Base-by-base conservation (phyloP, 1,140 invertebrate species). In the Rhopalosiphum padi region DNA sequence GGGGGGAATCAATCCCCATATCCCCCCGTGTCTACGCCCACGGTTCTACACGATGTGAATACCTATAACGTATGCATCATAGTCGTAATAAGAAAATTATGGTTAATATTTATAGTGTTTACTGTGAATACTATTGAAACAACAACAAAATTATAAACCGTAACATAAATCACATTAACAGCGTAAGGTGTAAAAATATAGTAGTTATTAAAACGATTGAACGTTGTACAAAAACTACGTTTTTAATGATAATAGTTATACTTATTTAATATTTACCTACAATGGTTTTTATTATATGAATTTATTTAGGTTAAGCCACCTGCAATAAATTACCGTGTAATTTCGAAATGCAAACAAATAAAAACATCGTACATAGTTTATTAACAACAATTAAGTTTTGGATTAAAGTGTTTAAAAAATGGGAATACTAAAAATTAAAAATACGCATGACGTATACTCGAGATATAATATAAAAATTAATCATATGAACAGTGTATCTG, bases 241-340 rank as follows among this genome's bases (percentile, higher is more conserved):
- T n/a, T 77, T 77, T 77, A n/a, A 77, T 77, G 60, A 68, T 77
- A 77, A 77, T n/a, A n/a, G 60, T 77, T 77, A n/a, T 18, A n/a
- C 5, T 18, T 77, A 77, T n/a, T 68, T 11, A 11, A 15, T 15
- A 77, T n/a, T 11, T n/a, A 15, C 30, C 18, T 18, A n/a, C 60
- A 68, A 68, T 68, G 30, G 30, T n/a, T 68, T 68, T n/a, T 68
- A 68, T n/a, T n/a, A n/a, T n/a, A 77, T n/a, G 30, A 18, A 77
- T 77, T 77, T n/a, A 77, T 18, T n/a, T 77, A 77, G 60, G 60
- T 77, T 77, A 77, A 77, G 8, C 60, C 60, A n/a, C 30, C 30
- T n/a, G n/a, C 60, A 77, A 77, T n/a, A 77, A 77, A 77, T 77
- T 77, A 77, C 30, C 60, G 60, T 77, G 30, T 77, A 18, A 77